phyloP scores from a whole-genome alignment of 1,140 invertebrate species.

The Aradophagus sp. region DNA sequence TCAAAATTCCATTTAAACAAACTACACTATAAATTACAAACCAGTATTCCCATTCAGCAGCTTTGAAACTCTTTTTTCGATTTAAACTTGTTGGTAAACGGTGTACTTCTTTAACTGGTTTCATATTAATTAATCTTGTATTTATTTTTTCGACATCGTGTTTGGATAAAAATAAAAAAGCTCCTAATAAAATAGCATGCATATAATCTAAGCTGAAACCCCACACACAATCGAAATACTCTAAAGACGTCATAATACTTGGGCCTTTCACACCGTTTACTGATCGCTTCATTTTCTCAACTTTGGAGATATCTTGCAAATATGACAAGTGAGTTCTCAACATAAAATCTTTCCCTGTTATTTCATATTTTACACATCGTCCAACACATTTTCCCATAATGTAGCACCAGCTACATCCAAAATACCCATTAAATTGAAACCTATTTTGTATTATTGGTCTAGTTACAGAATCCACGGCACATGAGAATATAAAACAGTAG shows the following conservation, averaged over 20 bases:
- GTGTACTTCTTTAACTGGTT: conserved; percentile 14
- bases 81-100: conserved; percentile 18
- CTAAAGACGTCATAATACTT: conserved; percentile 4
- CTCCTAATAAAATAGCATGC: conserved; percentile 16
- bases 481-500: conserved; percentile 32
- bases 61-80: conserved; percentile 32
- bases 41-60: conserved; percentile 47
- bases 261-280: conserved; percentile 2
- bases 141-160: not conserved
- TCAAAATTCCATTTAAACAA: conserved; percentile 35
- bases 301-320: not conserved
- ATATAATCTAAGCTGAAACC: conserved; percentile 5
- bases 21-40: conserved; percentile 40
- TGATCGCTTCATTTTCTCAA: not conserved
- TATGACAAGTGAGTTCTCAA: not conserved
- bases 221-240: conserved; percentile 25
- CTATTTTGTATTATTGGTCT: conserved; percentile 47
- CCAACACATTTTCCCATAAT: conserved; percentile 29
- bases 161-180: conserved; percentile 7
- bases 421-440: conserved; percentile 49
- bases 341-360: conserved; percentile 3
- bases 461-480: conserved; percentile 42
- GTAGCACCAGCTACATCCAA: conserved; percentile 51
- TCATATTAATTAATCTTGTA: conserved; percentile 3
- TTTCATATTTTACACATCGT: conserved; percentile 34